These are phyloP conservation scores for Martes martes DNA, from an alignment of 2,113 vertebrate species.

Conservation along the genomic window DNA sequence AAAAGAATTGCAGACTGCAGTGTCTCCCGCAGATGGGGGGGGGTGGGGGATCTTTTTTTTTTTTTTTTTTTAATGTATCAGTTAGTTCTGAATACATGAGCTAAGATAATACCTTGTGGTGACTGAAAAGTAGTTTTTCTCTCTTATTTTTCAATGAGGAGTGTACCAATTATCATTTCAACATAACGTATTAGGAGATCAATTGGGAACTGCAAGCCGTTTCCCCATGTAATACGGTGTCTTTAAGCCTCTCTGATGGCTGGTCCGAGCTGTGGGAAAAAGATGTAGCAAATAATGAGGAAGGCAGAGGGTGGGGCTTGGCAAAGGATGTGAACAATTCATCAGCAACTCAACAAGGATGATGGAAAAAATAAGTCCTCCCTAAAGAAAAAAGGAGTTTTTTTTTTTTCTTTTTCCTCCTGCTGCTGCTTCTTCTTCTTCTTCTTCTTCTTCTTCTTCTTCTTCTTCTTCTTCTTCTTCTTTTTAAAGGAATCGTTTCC, in stretches of 20 bases:
- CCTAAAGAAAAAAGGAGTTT: conserved; percentile 77
- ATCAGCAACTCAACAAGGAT: conserved; percentile 84
- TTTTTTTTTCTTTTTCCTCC: conserved; percentile 60
- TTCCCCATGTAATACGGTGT: conserved; percentile 96
- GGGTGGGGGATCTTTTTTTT: neutral
- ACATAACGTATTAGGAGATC: conserved; percentile 97
- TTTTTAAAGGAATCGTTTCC: conserved; percentile 81
- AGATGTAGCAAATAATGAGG: conserved; percentile 87
- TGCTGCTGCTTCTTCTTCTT: conserved; percentile 17
- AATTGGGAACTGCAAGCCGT: conserved; percentile 94
- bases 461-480: conserved; percentile 37
- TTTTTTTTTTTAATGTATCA: conserved; percentile 82
- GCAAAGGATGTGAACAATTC: conserved; percentile 85
- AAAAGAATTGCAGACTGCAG: conserved; percentile 97
- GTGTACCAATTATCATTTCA: conserved; percentile 99
- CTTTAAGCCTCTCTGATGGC: conserved; percentile 92
- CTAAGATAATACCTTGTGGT: conserved; percentile 87
- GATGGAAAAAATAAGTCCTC: conserved; percentile 85
- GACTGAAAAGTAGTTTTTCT: conserved; percentile 89
- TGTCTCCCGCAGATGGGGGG: conserved; percentile 88
- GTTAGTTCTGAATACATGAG: conserved; percentile 87
- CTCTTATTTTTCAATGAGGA: conserved; percentile 81
- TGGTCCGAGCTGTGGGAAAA: conserved; percentile 93
- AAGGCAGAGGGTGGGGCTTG: conserved; percentile 86
- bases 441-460: conserved; percentile 54